Evolutionary conservation across 2,797 vertebrate species (phyloP), one percentile per base, ranked within the genome.

Genomic region (Caiman crocodilus): DNA sequence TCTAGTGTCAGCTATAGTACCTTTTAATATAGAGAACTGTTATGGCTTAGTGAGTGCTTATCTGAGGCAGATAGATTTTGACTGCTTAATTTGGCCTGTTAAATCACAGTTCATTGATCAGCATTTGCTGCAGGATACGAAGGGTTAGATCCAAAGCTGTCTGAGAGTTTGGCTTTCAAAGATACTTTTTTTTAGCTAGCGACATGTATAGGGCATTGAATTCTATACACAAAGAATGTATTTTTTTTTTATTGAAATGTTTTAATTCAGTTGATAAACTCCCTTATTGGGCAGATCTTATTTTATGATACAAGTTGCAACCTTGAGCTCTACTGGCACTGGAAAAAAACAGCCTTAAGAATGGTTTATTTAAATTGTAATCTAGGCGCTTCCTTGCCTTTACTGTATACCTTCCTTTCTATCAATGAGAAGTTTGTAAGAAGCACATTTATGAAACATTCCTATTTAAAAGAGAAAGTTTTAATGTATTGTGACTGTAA

Each of bases 41-140:
- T 90, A 32, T 90, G 87, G 94, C 78, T 64, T 85, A 61, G 73
- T 67, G 89, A 92, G 86, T 89, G 87, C 91, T 95, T 95, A 86
- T 92, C 87, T 97, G 95, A 97, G 79, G 81, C 85, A 97, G 95
- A 97, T 94, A 95, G 92, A 94, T 96, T 97, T 90, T 97, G 94
- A 97, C 88, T 92, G 73, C 93, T 96, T 97, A 94, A 96, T 97
- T 96, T 90, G 90, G 69, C 93, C 93, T 79, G 84, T 97, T 94
- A 96, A 95, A 88, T 95, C 91, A 96, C 91, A 96, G 82, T 88
- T 97, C 94, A 91, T 96, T 93, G 94, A 94, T 96, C 90, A 69
- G 90, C 2, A 11, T 93, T 97, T 94, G 92, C 93, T 96, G 77
- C 85, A 90, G 91, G 89, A 87, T 86, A 94, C 65, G 1, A 50